Base-by-base conservation (phyloP, 1,140 invertebrate genomes). In the Drosophila kohkoa region DNA sequence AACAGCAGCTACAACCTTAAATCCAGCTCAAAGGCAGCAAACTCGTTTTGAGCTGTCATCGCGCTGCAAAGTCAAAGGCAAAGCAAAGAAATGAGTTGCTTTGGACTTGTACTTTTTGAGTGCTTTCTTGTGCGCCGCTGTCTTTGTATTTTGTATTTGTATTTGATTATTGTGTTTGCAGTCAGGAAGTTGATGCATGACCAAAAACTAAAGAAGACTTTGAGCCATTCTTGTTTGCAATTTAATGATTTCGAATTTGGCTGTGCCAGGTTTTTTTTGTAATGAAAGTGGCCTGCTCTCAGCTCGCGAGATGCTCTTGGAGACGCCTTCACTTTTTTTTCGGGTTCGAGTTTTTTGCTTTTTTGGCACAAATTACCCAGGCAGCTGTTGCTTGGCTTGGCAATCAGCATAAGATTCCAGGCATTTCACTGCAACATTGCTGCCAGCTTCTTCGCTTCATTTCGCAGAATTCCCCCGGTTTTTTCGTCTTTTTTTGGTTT, bases 241-340 rank as follows among this genome's bases (percentile, higher is more conserved):
- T 75, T 71, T 75, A 71, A 71, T 75, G 59, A 71, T 49, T 58
- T 35, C 67, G 20, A 79, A 79, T 67, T 67, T 75, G 59, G 51
- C 55, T 57, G 54, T 38, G 35, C 6, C 6, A 64, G 2, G 64
- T 69, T 58, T 70, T n/a, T 85, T 80, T 83, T 25, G 20, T 25
- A 83, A 83, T 83, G 81, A 83, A 83, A 83, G 81, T 82, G 72
- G 41, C 41, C 81, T 77, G 74, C 45, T 49, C 20, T 30, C 55
- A 41, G 74, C 45, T 49, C 20, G 43, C 55, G 41, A 64, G 68
- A 74, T 60, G 64, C 66, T 57, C 49, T 55, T 35, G 72, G 71
- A 75, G 72, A 75, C 71, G 79, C 82, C 82, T 79, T 87, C 82
- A 82, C 74, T 83, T 87, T 86, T 85, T 67, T 76, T 82, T 75